Conservation (phyloP, 2,113 vertebrate genomes). For the Pelusios castaneus region DNA sequence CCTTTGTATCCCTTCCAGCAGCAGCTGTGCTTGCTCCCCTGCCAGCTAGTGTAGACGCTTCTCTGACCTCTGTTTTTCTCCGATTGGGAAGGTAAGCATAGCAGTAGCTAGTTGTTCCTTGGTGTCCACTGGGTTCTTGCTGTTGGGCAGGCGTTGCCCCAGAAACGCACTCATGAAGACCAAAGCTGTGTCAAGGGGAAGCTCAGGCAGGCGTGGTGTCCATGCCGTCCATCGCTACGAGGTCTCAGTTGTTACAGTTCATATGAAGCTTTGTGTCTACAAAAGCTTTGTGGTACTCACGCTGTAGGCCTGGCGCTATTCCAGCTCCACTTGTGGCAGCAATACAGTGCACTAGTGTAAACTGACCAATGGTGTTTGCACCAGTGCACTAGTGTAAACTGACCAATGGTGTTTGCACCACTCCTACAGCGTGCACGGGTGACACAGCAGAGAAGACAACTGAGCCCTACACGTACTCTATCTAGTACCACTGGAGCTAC, state of each 20-base stretch:
- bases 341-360: background rate
- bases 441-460: background rate
- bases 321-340: background rate
- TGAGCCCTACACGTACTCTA: background rate
- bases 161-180: background rate
- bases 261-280: background rate
- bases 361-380: background rate
- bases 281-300: background rate
- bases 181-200: background rate
- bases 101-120: background rate
- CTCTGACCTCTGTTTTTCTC: background rate
- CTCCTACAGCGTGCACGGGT: background rate
- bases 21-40: background rate
- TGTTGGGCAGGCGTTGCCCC: background rate
- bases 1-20: background rate
- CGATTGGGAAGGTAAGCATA: background rate
- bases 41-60: background rate
- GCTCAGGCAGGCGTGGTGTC: background rate
- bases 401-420: background rate
- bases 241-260: background rate
- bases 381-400: background rate
- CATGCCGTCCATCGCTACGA: background rate
- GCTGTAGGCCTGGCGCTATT: background rate
- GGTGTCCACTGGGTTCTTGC: background rate
- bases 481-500: fast-evolving